A percentile compares a stretch with the other conserved stretches of the same genome.
phyloP scores from a whole-genome alignment of 2,113 vertebrate species.

The Saccopteryx bilineata region DNA sequence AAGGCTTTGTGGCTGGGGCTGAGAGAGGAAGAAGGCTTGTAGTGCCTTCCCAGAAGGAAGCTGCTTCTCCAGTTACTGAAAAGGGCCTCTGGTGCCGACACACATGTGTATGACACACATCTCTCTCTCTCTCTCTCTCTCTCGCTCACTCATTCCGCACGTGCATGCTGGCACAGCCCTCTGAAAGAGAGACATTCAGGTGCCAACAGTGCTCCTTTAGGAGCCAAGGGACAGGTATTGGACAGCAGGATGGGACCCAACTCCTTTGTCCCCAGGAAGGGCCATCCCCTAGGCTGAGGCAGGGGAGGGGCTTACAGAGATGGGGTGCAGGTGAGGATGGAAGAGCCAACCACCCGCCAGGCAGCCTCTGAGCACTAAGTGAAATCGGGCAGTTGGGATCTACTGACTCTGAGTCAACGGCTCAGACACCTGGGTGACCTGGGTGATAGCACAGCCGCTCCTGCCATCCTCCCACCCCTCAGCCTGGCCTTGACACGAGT shows the following conservation, averaged over 20 bases:
- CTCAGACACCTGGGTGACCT: background rate
- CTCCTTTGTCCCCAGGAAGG: background rate
- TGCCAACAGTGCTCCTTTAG: background rate
- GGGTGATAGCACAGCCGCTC: background rate
- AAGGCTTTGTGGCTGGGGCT: background rate
- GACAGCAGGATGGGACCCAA: background rate
- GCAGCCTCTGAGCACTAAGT: background rate
- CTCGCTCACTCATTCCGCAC: background rate
- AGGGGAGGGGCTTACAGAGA: background rate
- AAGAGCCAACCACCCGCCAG: background rate
- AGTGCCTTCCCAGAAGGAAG: background rate
- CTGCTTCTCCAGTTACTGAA: background rate
- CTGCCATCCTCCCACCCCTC: too few relatives aligned
- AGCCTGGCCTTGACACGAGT: background rate
- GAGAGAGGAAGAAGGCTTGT: background rate
- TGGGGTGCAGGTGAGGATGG: background rate
- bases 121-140: too few relatives aligned
- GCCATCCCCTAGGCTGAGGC: background rate
- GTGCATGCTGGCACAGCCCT: accelerated
- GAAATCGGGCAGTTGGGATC: background rate
- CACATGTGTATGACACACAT: too few relatives aligned
- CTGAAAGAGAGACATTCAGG: background rate
- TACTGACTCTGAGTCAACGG: background rate
- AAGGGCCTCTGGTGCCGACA: background rate
- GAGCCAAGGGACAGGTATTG: background rate